phyloP scores from a whole-genome alignment of 2,888 invertebrate species.

The Limnephilus marmoratus region DNA sequence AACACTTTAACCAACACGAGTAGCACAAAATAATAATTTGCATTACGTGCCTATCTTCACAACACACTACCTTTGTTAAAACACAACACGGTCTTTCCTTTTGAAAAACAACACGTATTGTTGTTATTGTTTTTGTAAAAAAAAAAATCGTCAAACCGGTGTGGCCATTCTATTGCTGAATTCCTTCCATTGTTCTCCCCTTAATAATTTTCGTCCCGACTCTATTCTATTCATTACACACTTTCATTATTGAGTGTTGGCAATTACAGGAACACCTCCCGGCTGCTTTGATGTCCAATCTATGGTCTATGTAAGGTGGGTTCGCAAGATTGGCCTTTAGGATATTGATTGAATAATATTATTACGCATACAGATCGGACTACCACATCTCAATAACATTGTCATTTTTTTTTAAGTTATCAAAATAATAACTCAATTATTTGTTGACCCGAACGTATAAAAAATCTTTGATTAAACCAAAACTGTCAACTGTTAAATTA shows the following conservation, averaged over 20 bases:
- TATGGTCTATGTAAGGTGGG: background rate
- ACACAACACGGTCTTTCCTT: background rate
- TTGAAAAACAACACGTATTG: background rate
- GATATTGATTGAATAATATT: too few species aligned
- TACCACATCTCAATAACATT: too few species aligned
- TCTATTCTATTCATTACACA: background rate
- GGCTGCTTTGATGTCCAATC: background rate
- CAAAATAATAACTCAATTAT: too few species aligned
- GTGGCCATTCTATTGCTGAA: background rate
- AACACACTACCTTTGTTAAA: background rate
- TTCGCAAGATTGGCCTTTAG: background rate
- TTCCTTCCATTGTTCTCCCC: background rate
- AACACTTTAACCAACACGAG: background rate
- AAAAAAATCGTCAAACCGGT: background rate
- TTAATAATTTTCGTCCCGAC: background rate
- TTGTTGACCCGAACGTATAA: too few species aligned
- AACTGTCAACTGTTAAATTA: too few species aligned
- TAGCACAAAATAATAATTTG: background rate
- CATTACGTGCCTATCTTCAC: background rate
- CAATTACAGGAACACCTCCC: background rate
- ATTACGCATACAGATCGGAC: too few species aligned
- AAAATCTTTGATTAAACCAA: too few species aligned
- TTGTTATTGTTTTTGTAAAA: background rate
- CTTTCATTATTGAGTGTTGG: background rate
- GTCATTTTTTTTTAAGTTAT: too few species aligned